phyloP scores from a whole-genome alignment of 2,797 vertebrate species.

The Pangasius djambal region DNA sequence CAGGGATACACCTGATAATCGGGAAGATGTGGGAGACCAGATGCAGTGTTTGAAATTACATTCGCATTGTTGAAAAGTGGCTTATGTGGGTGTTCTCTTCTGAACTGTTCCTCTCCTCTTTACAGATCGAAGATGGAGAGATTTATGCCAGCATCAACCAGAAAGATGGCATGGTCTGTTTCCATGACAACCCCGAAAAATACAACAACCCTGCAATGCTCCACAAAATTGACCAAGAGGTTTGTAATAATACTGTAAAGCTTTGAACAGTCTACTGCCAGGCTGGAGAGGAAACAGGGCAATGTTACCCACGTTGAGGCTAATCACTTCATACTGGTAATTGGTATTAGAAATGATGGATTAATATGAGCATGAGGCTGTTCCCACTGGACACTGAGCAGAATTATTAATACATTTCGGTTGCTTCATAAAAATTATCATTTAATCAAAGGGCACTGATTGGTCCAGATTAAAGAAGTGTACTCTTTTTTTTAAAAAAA shows the following conservation, averaged over 20 bases:
- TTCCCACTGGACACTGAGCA: neutral
- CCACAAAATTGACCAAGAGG: constrained; percentile 99
- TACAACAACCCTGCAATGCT: constrained; percentile 99
- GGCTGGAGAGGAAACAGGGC: neutral
- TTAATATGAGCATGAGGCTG: neutral
- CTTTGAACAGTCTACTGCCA: neutral
- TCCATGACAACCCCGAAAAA: constrained; percentile 99
- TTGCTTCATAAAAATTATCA: neutral
- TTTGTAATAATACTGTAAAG: constrained; percentile 60
- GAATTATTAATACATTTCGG: neutral
- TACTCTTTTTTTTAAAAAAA: too few relatives aligned
- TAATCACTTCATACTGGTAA: neutral
- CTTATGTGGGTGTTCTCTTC: neutral
- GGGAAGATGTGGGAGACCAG: neutral
- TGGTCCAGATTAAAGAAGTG: neutral
- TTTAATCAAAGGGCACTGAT: neutral
- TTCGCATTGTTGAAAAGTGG: neutral
- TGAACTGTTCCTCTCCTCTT: constrained; percentile 14
- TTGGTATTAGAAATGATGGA: neutral
- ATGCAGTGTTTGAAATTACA: neutral
- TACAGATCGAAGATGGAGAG: constrained; percentile 97
- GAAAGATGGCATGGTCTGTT: constrained; percentile 99
- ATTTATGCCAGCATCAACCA: constrained; percentile 99
- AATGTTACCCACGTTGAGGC: neutral
- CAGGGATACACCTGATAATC: neutral